Evolutionary conservation across 2,113 vertebrate species (phyloP).

Genomic region (Agelaius phoeniceus): DNA sequence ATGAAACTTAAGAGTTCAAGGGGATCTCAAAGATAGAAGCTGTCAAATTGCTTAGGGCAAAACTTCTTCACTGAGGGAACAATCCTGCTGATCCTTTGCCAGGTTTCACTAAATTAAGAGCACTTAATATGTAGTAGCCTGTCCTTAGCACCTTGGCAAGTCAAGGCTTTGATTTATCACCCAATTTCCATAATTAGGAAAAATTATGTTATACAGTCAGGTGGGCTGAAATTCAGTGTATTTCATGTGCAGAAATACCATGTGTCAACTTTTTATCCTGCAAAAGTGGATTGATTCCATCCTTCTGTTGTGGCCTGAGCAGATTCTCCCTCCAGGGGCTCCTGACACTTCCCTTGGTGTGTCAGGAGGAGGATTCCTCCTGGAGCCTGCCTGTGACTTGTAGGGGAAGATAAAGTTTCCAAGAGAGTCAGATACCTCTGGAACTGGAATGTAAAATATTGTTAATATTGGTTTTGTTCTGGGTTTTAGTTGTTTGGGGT

Average conservation of each 20-base stretch:
- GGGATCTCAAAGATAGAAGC: constrained; percentile 25
- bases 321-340: not conserved
- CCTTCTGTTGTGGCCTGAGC: not conserved
- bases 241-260: not conserved
- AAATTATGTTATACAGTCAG: not conserved
- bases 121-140: not conserved
- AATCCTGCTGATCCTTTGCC: not conserved
- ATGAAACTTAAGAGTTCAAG: constrained; percentile 29
- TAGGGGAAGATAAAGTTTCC: not conserved
- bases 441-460: not conserved
- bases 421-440: not conserved
- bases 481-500: not conserved
- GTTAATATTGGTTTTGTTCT: not conserved
- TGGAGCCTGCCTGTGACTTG: not conserved
- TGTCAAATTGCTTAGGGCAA: constrained; percentile 23
- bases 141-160: not conserved
- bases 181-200: not conserved
- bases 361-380: not conserved
- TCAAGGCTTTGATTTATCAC: not conserved
- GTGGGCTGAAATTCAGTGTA: not conserved
- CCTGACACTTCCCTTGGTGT: not conserved
- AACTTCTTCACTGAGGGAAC: not conserved
- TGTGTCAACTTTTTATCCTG: not conserved
- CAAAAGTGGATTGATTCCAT: not conserved
- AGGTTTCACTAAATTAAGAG: not conserved